Conservation (phyloP, 2,888 invertebrate genomes). For the Lagria hirta region DNA sequence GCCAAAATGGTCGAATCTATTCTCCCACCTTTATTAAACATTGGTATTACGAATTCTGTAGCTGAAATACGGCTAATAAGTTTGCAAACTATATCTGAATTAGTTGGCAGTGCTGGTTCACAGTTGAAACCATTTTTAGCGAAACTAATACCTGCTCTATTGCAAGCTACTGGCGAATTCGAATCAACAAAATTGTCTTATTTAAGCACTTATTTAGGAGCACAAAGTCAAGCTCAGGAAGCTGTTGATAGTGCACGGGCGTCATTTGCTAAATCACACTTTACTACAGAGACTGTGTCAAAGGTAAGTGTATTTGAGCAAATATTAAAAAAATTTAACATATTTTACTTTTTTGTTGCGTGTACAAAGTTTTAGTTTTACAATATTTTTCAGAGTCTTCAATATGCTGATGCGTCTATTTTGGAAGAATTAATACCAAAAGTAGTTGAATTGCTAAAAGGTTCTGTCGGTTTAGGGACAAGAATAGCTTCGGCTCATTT, state of each 20-base stretch:
- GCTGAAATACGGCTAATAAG: slow-evolving; percentile 78
- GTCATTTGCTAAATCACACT: slow-evolving; percentile 78
- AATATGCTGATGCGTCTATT: slow-evolving; percentile 73
- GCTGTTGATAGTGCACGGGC: slow-evolving; percentile 78
- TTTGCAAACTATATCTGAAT: slow-evolving; percentile 81
- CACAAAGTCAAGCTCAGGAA: slow-evolving; percentile 72
- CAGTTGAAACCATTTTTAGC: slow-evolving; percentile 80
- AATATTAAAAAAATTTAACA: too few species aligned
- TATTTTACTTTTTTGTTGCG: background rate
- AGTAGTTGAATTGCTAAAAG: slow-evolving; percentile 77
- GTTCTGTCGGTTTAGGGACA: slow-evolving; percentile 79
- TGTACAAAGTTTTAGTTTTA: too few species aligned
- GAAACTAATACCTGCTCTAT: slow-evolving; percentile 77
- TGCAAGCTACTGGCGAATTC: slow-evolving; percentile 84
- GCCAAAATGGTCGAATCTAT: slow-evolving; percentile 72
- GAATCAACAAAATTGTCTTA: slow-evolving; percentile 80
- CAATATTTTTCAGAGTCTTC: slow-evolving; percentile 61
- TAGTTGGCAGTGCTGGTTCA: slow-evolving; percentile 78
- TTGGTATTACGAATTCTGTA: slow-evolving; percentile 77
- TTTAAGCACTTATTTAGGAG: slow-evolving; percentile 69
- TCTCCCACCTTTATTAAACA: slow-evolving; percentile 77
- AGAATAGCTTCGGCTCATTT: slow-evolving; percentile 82
- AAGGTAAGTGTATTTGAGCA: slow-evolving; percentile 59
- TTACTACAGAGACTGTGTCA: slow-evolving; percentile 84
- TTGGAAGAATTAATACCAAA: slow-evolving; percentile 80